Evolutionary conservation across 2,113 vertebrate species (phyloP).

Genomic region (Seriola dumerili): DNA sequence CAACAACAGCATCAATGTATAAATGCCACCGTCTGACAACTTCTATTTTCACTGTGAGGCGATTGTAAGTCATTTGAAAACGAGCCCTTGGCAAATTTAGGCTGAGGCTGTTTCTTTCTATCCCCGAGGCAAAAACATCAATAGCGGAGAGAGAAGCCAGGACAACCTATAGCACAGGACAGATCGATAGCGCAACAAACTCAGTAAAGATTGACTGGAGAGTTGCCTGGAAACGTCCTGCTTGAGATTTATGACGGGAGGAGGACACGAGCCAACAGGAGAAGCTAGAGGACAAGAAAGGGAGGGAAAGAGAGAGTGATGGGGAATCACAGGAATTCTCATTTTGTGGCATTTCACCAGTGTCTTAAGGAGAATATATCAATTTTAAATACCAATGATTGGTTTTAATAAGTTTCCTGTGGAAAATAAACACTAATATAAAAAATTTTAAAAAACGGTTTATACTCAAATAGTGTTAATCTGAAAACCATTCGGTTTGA

Average conservation of each 20-base stretch:
- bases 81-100: conserved; percentile 66
- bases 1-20: conserved; percentile 39
- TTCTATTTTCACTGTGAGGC: conserved; percentile 57
- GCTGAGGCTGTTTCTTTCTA: conserved; percentile 61
- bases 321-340: conserved; percentile 9
- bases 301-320: conserved; percentile 2
- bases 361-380: background rate
- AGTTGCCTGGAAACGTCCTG: conserved; percentile 72
- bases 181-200: conserved; percentile 80
- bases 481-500: conserved; percentile 9
- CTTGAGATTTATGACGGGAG: conserved; percentile 71
- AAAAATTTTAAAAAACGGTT: background rate
- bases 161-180: conserved; percentile 75
- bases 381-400: conserved; percentile 17
- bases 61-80: conserved; percentile 75
- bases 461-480: conserved; percentile 11
- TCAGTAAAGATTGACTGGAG: conserved; percentile 81
- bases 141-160: conserved; percentile 65
- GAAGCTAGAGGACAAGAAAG: conserved; percentile 32
- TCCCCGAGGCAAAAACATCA: conserved; percentile 67
- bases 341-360: conserved; percentile 12
- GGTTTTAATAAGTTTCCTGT: background rate
- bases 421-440: background rate
- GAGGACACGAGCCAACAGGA: conserved; percentile 30
- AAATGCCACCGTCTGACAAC: conserved; percentile 50